phyloP scores from a whole-genome alignment of 1,140 invertebrate species.

The Augochlora pura region DNA sequence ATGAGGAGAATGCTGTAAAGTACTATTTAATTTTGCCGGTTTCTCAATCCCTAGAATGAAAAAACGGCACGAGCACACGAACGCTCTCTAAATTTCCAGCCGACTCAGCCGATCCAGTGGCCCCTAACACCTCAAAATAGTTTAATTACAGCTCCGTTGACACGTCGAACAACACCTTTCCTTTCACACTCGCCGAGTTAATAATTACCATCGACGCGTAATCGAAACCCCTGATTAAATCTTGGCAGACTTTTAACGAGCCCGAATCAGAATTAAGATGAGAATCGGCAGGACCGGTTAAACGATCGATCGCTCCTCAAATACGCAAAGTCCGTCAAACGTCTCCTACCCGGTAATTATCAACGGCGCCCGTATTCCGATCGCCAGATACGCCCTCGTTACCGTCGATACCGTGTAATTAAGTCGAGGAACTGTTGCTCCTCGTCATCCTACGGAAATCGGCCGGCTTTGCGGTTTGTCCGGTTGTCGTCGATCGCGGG shows the following conservation, averaged over 20 bases:
- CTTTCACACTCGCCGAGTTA: too few relatives aligned
- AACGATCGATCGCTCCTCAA: slow-evolving; percentile 35
- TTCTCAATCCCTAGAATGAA: too few relatives aligned
- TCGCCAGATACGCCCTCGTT: slow-evolving; percentile 24
- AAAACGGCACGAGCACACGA: too few relatives aligned
- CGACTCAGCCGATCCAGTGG: too few relatives aligned
- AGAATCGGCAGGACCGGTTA: neutral
- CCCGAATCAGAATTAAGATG: slow-evolving; percentile 7
- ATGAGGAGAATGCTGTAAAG: too few relatives aligned
- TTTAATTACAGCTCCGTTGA: too few relatives aligned
- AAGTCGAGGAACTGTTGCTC: slow-evolving; percentile 28
- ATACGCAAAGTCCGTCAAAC: slow-evolving; percentile 27
- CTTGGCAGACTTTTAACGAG: neutral
- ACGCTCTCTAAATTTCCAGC: too few relatives aligned
- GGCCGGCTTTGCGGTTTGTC: slow-evolving; percentile 25
- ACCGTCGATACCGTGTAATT: slow-evolving; percentile 43
- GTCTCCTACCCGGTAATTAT: slow-evolving; percentile 43
- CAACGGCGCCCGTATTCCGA: slow-evolving; percentile 21
- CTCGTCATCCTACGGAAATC: neutral
- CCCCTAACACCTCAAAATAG: too few relatives aligned
- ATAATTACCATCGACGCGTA: slow-evolving; percentile 4
- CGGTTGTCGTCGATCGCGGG: slow-evolving; percentile 1
- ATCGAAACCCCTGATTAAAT: slow-evolving; percentile 8
- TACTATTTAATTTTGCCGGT: too few relatives aligned
- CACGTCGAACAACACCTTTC: neutral